Evolutionary conservation across 2,113 vertebrate genomes (phyloP), one percentile per base, ranked within the genome.

Genomic region (Hippocampus mohnikei): DNA sequence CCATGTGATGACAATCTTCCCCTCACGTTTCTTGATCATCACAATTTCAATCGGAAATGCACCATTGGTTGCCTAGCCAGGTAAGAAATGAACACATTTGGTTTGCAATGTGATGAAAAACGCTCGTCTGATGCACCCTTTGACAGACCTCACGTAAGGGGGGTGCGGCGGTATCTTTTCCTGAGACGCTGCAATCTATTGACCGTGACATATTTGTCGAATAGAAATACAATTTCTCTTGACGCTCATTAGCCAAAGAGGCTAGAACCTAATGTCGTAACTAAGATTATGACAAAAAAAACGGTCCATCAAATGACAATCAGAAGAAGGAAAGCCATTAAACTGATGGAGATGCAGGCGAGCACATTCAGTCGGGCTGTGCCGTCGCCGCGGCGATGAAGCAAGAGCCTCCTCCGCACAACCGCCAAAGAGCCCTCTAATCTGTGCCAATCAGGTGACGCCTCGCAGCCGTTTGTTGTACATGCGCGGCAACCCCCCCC

Each of bases 361-460:
- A 76, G 77, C 9, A 48, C 67, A 27, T 74, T 83, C 77, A 65
- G 68, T 77, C 78, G 77, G 33, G 70, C 76, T 74, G 76, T 41
- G 71, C 75, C 84, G 73, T 83, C 69, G 67, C 73, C 70, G 42
- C 77, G 64, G 66, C 66, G 25, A 61, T 42, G 70, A 77, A 76
- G 78, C 77, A 70, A 70, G 64, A 70, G 80, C 88, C 87, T 72
- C 85, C 88, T 87, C 85, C 84, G 72, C 88, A 87, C 71, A 75
- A 48, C 79, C 55, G 65, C 66, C 29, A 50, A 81, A 10, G 69
- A 82, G 81, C 81, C 86, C 84, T 85, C 84, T 89, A 88, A 88
- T 91, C 87, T 89, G 81, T 87, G 90, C 84, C 88, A 88, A 88
- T 89, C 87, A 88, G 69, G 87, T 82, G 83, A 81, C 56, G 83